Evolutionary conservation across 2,113 vertebrate genomes (phyloP).

Genomic region (Camelus bactrianus): DNA sequence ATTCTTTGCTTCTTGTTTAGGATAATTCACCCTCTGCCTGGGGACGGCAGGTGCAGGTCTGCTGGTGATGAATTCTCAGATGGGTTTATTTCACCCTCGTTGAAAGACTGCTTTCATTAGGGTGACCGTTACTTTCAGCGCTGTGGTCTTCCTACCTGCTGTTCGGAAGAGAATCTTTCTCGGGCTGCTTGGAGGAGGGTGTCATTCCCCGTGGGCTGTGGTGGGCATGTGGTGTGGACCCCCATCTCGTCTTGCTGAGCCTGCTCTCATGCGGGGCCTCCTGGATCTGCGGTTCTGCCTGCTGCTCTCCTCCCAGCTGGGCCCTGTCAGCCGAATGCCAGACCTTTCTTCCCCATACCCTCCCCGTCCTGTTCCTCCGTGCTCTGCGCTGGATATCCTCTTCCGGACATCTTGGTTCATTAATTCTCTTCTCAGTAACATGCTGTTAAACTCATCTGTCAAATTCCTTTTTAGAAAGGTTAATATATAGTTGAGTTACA

Average conservation of each 20-base stretch:
- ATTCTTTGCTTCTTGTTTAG: background rate
- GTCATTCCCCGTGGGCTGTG: background rate
- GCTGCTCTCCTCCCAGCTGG: background rate
- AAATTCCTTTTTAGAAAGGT: background rate
- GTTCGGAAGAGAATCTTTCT: background rate
- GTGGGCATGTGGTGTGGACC: background rate
- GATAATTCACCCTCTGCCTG: background rate
- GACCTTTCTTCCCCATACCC: background rate
- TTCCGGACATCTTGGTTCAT: fast-evolving
- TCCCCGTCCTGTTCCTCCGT: background rate
- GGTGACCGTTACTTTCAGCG: background rate
- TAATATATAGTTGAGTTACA: background rate
- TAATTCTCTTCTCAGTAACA: background rate
- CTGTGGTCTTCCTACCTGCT: background rate
- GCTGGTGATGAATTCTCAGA: background rate
- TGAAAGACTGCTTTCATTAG: no score
- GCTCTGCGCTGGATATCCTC: background rate
- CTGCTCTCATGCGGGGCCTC: background rate
- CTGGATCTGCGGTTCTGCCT: background rate
- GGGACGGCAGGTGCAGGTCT: background rate
- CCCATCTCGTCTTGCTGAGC: no score
- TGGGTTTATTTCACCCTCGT: background rate
- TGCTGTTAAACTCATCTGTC: background rate
- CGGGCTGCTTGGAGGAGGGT: background rate
- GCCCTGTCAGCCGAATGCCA: fast-evolving